phyloP scores from a whole-genome alignment of 64 coral and sea anemone genomes.

The Stylophora pistillata region DNA sequence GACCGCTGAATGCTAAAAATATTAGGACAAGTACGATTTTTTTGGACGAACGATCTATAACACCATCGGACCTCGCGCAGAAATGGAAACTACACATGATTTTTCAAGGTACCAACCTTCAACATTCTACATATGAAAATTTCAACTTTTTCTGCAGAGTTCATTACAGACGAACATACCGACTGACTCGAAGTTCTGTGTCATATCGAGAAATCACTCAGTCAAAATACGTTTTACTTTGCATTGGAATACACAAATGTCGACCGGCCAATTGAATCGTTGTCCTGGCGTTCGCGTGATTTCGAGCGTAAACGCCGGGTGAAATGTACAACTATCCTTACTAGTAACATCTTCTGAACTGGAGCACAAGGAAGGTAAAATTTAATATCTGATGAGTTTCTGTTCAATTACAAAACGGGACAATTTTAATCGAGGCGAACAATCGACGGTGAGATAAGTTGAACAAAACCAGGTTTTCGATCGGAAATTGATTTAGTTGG shows the following conservation, averaged over 20 bases:
- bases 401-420: not conserved
- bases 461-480: not conserved
- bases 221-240: not conserved
- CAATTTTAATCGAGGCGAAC: not conserved
- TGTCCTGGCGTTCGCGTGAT: constrained; percentile 11
- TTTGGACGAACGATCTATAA: not conserved
- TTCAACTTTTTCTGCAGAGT: not conserved
- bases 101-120: not conserved
- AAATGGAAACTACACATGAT: not conserved
- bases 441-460: not conserved
- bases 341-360: not conserved
- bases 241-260: not conserved
- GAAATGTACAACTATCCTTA: constrained; percentile 32
- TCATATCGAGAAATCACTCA: not conserved
- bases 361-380: constrained; percentile 6
- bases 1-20: not conserved
- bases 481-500: no score
- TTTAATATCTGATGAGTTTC: not conserved
- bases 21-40: not conserved
- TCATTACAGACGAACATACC: not conserved
- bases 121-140: not conserved
- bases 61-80: not conserved
- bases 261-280: not conserved
- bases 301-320: not conserved
- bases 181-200: constrained; percentile 19